phyloP scores from a whole-genome alignment of 2,888 invertebrate species.

The Cynaeus angustus region DNA sequence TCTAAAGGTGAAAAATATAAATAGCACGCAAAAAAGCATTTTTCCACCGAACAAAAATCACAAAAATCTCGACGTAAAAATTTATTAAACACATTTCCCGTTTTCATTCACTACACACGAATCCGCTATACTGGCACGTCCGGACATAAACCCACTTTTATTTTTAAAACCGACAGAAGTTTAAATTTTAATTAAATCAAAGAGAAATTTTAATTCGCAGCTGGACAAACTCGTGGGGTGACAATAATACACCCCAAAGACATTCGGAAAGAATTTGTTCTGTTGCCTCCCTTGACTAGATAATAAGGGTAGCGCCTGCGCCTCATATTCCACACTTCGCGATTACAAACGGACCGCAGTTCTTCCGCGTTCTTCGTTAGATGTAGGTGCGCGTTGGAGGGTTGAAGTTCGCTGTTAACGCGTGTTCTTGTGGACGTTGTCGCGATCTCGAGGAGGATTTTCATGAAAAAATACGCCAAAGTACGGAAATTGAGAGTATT shows the following conservation, averaged over 20 bases:
- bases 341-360: slow-evolving; percentile 61
- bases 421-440: slow-evolving; percentile 41
- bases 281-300: slow-evolving; percentile 58
- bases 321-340: slow-evolving; percentile 53
- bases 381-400: slow-evolving; percentile 52
- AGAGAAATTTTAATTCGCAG: slow-evolving; percentile 27
- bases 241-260: slow-evolving; percentile 31
- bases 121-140: neutral
- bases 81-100: slow-evolving; percentile 19
- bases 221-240: neutral
- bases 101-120: slow-evolving; percentile 16
- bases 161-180: slow-evolving; percentile 3
- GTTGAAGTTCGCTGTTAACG: slow-evolving; percentile 20
- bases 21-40: neutral
- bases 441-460: slow-evolving; percentile 3
- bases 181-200: slow-evolving; percentile 32
- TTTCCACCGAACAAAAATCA: neutral
- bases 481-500: neutral
- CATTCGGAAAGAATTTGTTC: slow-evolving; percentile 54
- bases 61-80: slow-evolving; percentile 14
- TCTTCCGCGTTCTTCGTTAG: slow-evolving; percentile 62
- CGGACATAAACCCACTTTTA: slow-evolving; percentile 9
- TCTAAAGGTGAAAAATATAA: slow-evolving; percentile 6
- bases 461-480: neutral
- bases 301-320: slow-evolving; percentile 62